phyloP scores from a whole-genome alignment of 35 echinoderm and acorn worm genomes.

The Nesometra sesokonis region DNA sequence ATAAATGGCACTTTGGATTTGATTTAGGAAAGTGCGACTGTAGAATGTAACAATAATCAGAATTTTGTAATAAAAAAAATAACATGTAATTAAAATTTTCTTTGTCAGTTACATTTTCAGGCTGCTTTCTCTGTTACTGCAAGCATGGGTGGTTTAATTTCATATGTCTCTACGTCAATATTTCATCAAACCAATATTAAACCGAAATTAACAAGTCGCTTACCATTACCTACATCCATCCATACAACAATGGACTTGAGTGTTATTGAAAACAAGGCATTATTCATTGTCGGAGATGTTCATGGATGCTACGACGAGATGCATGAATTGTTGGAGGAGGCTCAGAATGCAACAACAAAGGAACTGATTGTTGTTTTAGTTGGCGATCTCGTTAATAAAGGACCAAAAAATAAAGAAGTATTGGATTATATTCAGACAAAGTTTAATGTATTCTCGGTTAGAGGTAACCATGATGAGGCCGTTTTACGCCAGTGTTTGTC shows the following conservation, averaged over 20 bases:
- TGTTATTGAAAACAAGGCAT: conserved; percentile 5
- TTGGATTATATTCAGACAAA: conserved; percentile 10
- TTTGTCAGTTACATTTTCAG: too few species aligned
- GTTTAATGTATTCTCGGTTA: conserved; percentile 21
- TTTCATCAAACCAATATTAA: not conserved
- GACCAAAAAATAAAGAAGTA: conserved; percentile 54
- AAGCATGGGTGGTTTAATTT: not conserved
- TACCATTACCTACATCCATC: not conserved
- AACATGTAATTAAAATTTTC: too few species aligned
- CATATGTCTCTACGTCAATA: not conserved
- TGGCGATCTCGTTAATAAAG: conserved; percentile 63
- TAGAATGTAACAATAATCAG: too few species aligned
- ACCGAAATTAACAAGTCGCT: not conserved
- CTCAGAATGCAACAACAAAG: conserved; percentile 4
- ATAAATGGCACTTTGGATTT: too few species aligned
- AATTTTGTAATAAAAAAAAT: too few species aligned
- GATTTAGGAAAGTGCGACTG: too few species aligned
- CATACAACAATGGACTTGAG: not conserved
- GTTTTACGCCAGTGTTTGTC: conserved; percentile 10
- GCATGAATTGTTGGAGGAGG: conserved; percentile 21
- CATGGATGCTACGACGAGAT: conserved; percentile 63
- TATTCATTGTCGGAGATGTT: conserved; percentile 65
- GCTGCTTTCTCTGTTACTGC: not conserved
- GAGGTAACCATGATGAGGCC: conserved; percentile 55
- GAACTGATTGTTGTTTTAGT: conserved; percentile 34